These are phyloP conservation scores for Phalangium opilio DNA, from an alignment of 2,888 invertebrate species.

Conservation along the genomic window DNA sequence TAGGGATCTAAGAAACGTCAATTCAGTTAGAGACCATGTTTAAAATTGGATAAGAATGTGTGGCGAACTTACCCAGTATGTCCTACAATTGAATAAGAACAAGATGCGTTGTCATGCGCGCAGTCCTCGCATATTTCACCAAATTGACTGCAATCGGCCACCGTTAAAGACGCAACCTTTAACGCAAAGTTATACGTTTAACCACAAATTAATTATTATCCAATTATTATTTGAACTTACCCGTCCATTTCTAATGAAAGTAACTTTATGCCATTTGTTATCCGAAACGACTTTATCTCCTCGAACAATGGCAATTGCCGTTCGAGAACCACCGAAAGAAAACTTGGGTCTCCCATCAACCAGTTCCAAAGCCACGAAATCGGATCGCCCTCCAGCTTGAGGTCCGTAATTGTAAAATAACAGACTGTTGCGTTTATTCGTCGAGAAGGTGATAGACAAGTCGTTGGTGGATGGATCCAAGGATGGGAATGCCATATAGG, in stretches of 20 bases:
- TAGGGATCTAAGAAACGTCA: constrained; percentile 41
- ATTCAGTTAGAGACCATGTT: neutral
- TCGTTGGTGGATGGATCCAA: constrained; percentile 78
- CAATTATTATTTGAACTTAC: constrained; percentile 50
- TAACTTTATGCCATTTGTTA: constrained; percentile 81
- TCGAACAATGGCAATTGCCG: constrained; percentile 61
- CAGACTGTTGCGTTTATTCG: constrained; percentile 67
- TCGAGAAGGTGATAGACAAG: constrained; percentile 65
- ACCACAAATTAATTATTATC: neutral
- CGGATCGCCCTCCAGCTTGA: constrained; percentile 72
- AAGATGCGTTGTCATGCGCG: constrained; percentile 59
- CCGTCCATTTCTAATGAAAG: constrained; percentile 74
- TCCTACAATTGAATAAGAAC: constrained; percentile 72
- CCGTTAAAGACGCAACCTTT: constrained; percentile 19
- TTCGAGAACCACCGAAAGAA: constrained; percentile 75
- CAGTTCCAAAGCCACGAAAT: constrained; percentile 81
- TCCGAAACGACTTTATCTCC: constrained; percentile 54
- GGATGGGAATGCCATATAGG: constrained; percentile 73
- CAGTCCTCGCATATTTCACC: constrained; percentile 47
- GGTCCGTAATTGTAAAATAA: constrained; percentile 82
- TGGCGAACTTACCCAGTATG: constrained; percentile 58
- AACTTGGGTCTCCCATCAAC: constrained; percentile 68
- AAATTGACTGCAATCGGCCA: constrained; percentile 15
- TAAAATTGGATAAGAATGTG: too few relatives aligned
- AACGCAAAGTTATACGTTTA: constrained; percentile 7